Conservation (phyloP, 2,113 vertebrate genomes). For the Arenaria interpres region DNA sequence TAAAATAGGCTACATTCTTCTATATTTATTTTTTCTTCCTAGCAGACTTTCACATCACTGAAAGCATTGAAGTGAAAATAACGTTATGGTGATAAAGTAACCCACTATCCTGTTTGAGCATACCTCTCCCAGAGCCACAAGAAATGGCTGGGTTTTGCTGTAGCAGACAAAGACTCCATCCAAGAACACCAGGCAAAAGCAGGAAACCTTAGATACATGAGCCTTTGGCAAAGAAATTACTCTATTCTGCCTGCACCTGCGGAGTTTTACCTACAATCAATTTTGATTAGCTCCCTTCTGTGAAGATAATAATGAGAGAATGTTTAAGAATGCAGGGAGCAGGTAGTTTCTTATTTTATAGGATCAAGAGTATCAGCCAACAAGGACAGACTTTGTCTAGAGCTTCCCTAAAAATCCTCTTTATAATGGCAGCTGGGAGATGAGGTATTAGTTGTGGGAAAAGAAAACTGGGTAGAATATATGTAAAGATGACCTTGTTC, state of each 20-base stretch:
- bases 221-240: neutral
- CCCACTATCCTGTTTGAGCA: neutral
- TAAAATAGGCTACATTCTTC: neutral
- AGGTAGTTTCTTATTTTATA: neutral
- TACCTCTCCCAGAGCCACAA: neutral
- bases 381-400: neutral
- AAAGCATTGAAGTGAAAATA: neutral
- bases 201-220: neutral
- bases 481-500: neutral
- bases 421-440: neutral
- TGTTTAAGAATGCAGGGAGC: neutral
- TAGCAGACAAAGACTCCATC: neutral
- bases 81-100: neutral
- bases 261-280: neutral
- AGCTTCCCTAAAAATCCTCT: neutral
- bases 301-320: neutral
- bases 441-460: neutral
- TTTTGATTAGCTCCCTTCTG: neutral
- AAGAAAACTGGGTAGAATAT: neutral
- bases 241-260: neutral
- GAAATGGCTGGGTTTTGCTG: neutral
- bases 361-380: neutral
- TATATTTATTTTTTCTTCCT: neutral
- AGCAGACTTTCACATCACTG: neutral
- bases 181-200: neutral